Evolutionary conservation across 2,797 vertebrate genomes (phyloP).

Genomic region (Notamacropus eugenii): DNA sequence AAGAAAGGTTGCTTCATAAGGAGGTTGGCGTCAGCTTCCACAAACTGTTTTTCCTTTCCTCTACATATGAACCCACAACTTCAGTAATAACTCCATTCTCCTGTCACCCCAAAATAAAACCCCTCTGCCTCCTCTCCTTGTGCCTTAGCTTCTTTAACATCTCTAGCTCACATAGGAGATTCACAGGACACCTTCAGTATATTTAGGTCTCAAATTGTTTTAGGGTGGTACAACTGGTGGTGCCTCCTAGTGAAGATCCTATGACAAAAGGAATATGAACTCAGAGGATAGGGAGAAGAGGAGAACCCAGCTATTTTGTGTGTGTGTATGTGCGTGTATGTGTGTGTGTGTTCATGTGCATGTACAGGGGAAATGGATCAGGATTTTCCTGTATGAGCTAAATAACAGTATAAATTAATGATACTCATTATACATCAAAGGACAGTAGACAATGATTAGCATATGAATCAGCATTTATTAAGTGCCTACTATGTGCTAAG

Average conservation of each 20-base stretch:
- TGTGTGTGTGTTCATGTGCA: neutral
- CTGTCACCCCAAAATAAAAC: neutral
- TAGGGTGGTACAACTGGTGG: neutral
- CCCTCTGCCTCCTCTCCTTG: neutral
- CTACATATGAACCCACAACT: neutral
- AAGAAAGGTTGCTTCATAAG: neutral
- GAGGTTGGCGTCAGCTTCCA: neutral
- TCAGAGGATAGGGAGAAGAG: neutral
- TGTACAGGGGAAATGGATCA: too few species aligned
- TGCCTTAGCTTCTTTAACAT: neutral
- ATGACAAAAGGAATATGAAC: neutral
- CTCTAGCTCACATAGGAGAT: neutral
- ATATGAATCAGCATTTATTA: neutral
- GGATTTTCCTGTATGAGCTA: neutral
- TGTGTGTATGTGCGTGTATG: too few species aligned
- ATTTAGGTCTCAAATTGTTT: neutral
- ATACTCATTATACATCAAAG: neutral
- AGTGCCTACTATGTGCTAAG: neutral
- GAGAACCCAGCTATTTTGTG: neutral
- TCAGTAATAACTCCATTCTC: neutral
- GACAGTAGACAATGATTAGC: neutral
- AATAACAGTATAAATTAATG: neutral
- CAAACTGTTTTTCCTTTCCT: neutral
- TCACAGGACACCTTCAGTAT: neutral
- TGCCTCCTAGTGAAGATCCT: neutral